Percentiles rank a stretch among this genome's conserved stretches.
Evolutionary conservation across 2,113 vertebrate species (phyloP).

Genomic region (Dolichallabes microphthalmus): DNA sequence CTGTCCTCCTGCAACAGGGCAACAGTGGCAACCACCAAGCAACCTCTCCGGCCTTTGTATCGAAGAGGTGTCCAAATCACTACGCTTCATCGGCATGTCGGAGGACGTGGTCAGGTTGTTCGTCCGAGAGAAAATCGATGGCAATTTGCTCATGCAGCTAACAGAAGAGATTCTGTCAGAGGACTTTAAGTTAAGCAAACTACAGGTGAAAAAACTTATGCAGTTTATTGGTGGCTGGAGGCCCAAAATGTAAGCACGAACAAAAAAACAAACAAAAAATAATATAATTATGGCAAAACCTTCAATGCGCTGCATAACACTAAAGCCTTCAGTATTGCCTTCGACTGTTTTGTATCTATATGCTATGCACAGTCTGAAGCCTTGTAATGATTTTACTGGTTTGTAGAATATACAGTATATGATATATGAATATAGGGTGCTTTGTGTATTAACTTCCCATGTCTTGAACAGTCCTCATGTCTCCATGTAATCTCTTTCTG

Average conservation of each 20-base stretch:
- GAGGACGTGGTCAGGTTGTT: slow-evolving; percentile 89
- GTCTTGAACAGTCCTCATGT: slow-evolving; percentile 54
- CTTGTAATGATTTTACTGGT: slow-evolving; percentile 69
- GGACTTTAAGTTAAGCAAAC: slow-evolving; percentile 96
- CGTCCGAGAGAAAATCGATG: slow-evolving; percentile 92
- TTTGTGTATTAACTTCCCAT: slow-evolving; percentile 75
- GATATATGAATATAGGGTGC: slow-evolving; percentile 73
- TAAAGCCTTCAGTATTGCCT: slow-evolving; percentile 76
- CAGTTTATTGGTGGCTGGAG: slow-evolving; percentile 98
- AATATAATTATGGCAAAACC: slow-evolving; percentile 29
- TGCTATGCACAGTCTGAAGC: slow-evolving; percentile 80
- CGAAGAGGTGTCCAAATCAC: slow-evolving; percentile 90
- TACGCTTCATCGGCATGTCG: slow-evolving; percentile 90
- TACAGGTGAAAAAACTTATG: slow-evolving; percentile 96
- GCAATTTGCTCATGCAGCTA: slow-evolving; percentile 92
- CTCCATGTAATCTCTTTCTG: slow-evolving; percentile 40
- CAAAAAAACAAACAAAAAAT: slow-evolving; percentile 30
- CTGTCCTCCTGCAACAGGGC: slow-evolving; percentile 73
- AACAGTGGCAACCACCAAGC: slow-evolving; percentile 87
- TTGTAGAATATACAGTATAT: slow-evolving; percentile 67
- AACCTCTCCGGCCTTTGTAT: slow-evolving; percentile 87
- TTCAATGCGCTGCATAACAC: slow-evolving; percentile 62
- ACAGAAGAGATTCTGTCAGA: slow-evolving; percentile 95
- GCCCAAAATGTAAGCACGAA: slow-evolving; percentile 83
- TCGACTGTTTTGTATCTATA: slow-evolving; percentile 76